Conservation (phyloP, 1,140 invertebrate genomes). For the Muscidifurax raptorellus region DNA sequence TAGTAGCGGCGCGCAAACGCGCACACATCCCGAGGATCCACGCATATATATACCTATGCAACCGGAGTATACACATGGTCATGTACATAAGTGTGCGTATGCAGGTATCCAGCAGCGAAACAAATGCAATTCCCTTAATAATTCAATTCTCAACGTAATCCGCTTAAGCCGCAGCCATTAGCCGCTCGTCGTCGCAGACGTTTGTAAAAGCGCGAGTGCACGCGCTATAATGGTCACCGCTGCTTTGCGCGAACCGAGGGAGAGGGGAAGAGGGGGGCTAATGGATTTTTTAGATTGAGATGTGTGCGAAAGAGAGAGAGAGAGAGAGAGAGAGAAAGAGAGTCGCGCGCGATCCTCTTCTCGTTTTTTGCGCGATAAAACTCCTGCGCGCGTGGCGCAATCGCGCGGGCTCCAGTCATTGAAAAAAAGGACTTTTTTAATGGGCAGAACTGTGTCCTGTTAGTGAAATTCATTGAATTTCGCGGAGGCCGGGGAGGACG, state of each 20-base stretch:
- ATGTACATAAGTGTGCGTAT: neutral
- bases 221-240: slow-evolving; percentile 42
- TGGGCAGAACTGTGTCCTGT: slow-evolving; percentile 36
- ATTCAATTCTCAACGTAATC: slow-evolving; percentile 67
- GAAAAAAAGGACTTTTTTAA: slow-evolving; percentile 30
- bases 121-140: slow-evolving; percentile 64
- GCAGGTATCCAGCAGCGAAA: slow-evolving; percentile 51
- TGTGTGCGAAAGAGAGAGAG: slow-evolving; percentile 49
- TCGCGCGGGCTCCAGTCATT: neutral
- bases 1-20: slow-evolving; percentile 10
- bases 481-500: slow-evolving; percentile 14
- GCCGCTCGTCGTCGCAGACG: slow-evolving; percentile 18
- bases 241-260: neutral
- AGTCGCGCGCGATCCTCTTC: neutral
- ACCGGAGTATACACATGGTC: neutral
- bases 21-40: neutral
- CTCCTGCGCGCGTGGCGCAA: slow-evolving; percentile 13
- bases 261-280: slow-evolving; percentile 58
- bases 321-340: neutral
- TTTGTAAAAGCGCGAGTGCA: slow-evolving; percentile 21
- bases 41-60: neutral
- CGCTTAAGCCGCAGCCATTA: slow-evolving; percentile 66
- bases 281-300: slow-evolving; percentile 72
- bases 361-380: slow-evolving; percentile 32
- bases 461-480: slow-evolving; percentile 45